Conservation (phyloP, 2,888 invertebrate species). For the Drosophila histrio region DNA sequence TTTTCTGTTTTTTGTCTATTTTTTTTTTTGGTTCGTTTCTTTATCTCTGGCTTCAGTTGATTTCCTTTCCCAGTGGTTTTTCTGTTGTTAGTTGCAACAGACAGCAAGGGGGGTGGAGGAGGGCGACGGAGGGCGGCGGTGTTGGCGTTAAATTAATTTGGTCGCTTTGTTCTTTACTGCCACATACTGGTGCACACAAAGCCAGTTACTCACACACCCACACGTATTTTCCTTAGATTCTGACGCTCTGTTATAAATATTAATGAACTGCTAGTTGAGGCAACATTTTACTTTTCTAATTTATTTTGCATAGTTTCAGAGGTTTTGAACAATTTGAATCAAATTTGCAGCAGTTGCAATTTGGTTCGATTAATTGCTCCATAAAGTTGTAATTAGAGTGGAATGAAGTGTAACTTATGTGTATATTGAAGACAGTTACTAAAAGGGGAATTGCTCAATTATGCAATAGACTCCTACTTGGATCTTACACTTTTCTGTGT, state of each 20-base stretch:
- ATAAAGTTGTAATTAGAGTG: constrained; percentile 42
- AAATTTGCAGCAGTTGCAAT: constrained; percentile 27
- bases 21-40: constrained; percentile 40
- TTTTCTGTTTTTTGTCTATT: constrained; percentile 17
- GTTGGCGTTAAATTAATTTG: constrained; percentile 76
- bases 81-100: constrained; percentile 42
- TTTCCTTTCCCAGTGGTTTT: constrained; percentile 48
- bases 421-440: background rate
- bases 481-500: background rate
- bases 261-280: constrained; percentile 62
- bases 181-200: constrained; percentile 3
- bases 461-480: background rate
- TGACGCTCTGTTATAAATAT: constrained; percentile 65
- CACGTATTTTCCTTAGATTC: constrained; percentile 33
- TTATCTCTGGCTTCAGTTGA: constrained; percentile 69
- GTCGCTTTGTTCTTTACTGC: constrained; percentile 61
- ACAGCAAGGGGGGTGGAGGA: background rate
- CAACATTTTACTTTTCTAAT: constrained; percentile 29
- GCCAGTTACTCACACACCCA: constrained; percentile 3
- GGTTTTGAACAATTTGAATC: constrained; percentile 25
- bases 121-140: constrained; percentile 17
- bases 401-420: background rate
- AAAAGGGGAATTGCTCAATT: background rate
- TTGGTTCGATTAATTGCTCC: constrained; percentile 26
- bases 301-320: constrained; percentile 52